Evolutionary conservation across 1,140 invertebrate genomes (phyloP), one percentile per base, ranked within the genome.

Genomic region (Hycleus cichorii): DNA sequence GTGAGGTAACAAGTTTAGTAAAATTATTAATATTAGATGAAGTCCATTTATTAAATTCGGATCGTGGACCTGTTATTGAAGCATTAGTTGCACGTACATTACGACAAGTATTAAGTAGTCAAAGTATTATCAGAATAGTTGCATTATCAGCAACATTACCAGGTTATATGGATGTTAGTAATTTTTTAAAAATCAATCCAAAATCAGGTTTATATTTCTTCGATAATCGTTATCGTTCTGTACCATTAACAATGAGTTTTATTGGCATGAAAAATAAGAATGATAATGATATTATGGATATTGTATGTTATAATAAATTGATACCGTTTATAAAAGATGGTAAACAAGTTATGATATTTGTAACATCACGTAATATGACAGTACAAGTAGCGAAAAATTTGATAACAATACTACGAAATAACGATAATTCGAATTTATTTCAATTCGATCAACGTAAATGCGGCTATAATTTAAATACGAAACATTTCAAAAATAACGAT

Each of bases 321-420:
- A 64, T 87, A 0, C 83, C 91, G 9, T 90, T 93, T 80, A 85
- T 98, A 1, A 81, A 84, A 64, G 84, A 90, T 66, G 93, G 91
- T 0, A 89, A 98, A 74, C 96, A 99, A 78, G 94, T 97, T 0
- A 97, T 99, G 93, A 92, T 99, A 0, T 99, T 99, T 77, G 97
- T 99, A 0, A 97, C 99, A 76, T 93, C 96, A 0, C 79, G 97
- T 42, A 98, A 98, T 80, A 92, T 93, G 5, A 99, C 97, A 0
- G 83, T 90, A 11, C 80, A 88, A 60, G 95, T 91, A 1, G 95
- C 94, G 0, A 68, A 68, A 42, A 60, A 59, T 53, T 49, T 69
- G 18, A 63, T 66, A n/a, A 58, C 60, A 54, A 32, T 32, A 42
- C 66, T 45, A 65, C 68, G 7, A 77, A 84, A 87, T 66, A 84